Evolutionary conservation across 2,888 invertebrate species (phyloP).

Genomic region (Spodoptera littoralis): DNA sequence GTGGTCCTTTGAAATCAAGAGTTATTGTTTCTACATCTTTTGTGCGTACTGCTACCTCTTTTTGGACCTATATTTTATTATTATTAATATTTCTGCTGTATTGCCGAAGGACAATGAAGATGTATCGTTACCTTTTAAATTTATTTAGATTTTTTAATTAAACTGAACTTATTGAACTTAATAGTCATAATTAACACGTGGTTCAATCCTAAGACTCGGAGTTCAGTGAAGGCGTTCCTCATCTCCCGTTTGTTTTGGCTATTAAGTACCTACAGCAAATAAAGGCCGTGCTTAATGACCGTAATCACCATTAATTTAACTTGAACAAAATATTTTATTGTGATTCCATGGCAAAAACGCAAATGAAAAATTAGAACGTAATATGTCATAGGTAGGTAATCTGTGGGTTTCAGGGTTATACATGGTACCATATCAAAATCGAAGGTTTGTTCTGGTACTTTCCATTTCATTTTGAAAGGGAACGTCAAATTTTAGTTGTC

Average conservation of each 20-base stretch:
- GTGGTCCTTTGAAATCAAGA: conserved; percentile 51
- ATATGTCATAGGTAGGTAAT: conserved; percentile 6
- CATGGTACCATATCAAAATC: no score
- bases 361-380: conserved; percentile 43
- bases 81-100: conserved; percentile 23
- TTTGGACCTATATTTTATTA: conserved; percentile 49
- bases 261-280: conserved; percentile 17
- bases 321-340: conserved; percentile 40
- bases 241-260: no score
- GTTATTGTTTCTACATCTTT: conserved; percentile 45
- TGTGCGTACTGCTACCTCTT: conserved; percentile 37
- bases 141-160: no score
- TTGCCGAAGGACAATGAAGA: no score
- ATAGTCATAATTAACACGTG: no score
- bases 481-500: conserved; percentile 29
- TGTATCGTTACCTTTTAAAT: no score
- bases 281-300: conserved; percentile 34
- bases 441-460: conserved; percentile 6
- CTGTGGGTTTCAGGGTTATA: conserved; percentile 30
- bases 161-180: no score
- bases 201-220: no score
- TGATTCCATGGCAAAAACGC: conserved; percentile 14
- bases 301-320: conserved; percentile 51
- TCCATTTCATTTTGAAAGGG: conserved; percentile 26
- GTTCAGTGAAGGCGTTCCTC: no score